Conservation (phyloP, 1,140 invertebrate species). For the Lepidurus apus region DNA sequence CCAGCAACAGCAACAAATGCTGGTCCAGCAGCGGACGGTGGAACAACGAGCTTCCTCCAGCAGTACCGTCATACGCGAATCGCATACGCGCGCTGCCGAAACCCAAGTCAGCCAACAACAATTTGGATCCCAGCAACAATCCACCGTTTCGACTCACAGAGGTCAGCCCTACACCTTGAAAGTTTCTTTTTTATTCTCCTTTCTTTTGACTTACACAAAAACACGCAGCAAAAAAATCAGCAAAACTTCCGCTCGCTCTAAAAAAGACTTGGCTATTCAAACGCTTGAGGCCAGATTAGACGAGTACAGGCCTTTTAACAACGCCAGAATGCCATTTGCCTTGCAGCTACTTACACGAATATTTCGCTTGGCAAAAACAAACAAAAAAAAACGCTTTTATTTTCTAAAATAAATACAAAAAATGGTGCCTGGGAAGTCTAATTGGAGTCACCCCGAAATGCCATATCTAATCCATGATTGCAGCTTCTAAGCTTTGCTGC, state of each 20-base stretch:
- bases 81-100: constrained; percentile 32
- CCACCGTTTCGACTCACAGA: constrained; percentile 34
- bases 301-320: not conserved
- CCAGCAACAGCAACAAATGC: constrained; percentile 29
- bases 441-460: not conserved
- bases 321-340: not conserved
- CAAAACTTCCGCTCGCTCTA: not conserved
- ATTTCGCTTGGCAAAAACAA: not conserved
- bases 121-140: constrained; percentile 35
- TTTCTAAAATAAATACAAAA: not conserved
- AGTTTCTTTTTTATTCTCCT: too few species aligned
- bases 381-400: not conserved
- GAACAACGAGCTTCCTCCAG: constrained; percentile 33
- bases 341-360: not conserved
- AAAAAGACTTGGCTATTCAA: not conserved
- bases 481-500: not conserved
- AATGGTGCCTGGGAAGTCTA: not conserved
- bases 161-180: constrained; percentile 24
- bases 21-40: constrained; percentile 34
- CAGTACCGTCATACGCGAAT: constrained; percentile 33
- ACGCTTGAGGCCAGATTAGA: not conserved
- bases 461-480: not conserved
- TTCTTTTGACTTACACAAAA: too few species aligned
- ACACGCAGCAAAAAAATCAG: not conserved
- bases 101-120: constrained; percentile 34